Base-by-base conservation (phyloP, 1,140 invertebrate genomes). In the Eurosta solidaginis region DNA sequence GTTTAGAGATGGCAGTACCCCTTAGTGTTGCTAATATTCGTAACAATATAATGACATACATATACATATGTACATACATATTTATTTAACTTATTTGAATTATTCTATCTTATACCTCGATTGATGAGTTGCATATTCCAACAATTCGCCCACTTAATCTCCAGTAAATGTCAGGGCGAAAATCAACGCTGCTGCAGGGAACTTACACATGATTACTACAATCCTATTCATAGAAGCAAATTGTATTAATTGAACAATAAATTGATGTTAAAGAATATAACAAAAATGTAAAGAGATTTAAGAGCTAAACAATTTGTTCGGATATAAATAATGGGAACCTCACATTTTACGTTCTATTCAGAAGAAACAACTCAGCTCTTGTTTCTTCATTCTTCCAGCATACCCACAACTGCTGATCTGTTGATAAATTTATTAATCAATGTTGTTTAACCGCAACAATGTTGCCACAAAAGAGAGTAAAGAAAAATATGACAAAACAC, bases 371-470 rank as follows among this genome's bases (percentile, higher is more conserved):
- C n/a, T n/a, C n/a, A n/a, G n/a, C n/a, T n/a, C n/a, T n/a, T n/a
- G n/a, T n/a, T n/a, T n/a, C n/a, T n/a, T 47, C 45, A 4, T 3
- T 47, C 0, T 5, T 47, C n/a, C 9, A 17, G 52, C 52, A 59
- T 36, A 29, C 10, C 4, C 59, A 22, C 17, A 36, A 12, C 73
- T 29, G 22, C 10, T 45, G 36, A 74, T 40, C 25, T 44, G 40
- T 42, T 73, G 17, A 73, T 68, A 36, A 36, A 29, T 73, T 73
- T 73, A 73, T 73, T 33, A 73, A 73, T 73, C 63, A 73, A 73
- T 25, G 27, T 12, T 54, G 25, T 20, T 54, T 10, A 54, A 54
- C 22, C 25, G 25, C 52, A 59, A 17, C 29, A 59, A 0, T 25
- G 17, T 44, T 25, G 12, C 36, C 68, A 74, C 68, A 74, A 44